phyloP scores from a whole-genome alignment of 2,888 invertebrate species.

The Mimas tiliae region DNA sequence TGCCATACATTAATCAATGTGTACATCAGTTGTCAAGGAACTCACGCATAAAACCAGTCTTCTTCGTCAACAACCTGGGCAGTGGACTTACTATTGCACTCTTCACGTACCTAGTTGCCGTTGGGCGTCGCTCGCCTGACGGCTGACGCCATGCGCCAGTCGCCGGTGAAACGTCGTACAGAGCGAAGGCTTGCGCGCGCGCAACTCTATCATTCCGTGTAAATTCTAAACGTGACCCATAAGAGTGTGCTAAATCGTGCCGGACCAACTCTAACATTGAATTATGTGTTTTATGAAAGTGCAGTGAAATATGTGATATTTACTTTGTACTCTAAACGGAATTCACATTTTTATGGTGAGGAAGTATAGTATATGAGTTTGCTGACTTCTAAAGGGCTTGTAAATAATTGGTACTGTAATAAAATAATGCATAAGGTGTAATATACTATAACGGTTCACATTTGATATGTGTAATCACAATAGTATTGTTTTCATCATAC shows the following conservation, averaged over 20 bases:
- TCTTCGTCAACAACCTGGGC: slow-evolving; percentile 56
- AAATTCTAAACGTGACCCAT: slow-evolving; percentile 61
- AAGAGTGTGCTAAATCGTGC: slow-evolving; percentile 59
- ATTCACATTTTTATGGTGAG: slow-evolving; percentile 73
- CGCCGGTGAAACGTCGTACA: slow-evolving; percentile 60
- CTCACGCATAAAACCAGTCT: slow-evolving; percentile 68
- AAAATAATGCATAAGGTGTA: slow-evolving; percentile 5
- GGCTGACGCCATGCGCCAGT: slow-evolving; percentile 53
- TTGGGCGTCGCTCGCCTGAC: slow-evolving; percentile 37
- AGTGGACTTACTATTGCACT: slow-evolving; percentile 38
- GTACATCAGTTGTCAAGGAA: slow-evolving; percentile 60
- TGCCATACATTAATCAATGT: slow-evolving; percentile 49
- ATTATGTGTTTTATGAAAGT: slow-evolving; percentile 52
- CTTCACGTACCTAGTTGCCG: slow-evolving; percentile 24
- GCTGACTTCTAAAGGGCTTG: slow-evolving; percentile 42
- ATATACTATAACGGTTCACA: not conserved
- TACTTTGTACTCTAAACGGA: slow-evolving; percentile 57
- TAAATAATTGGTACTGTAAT: slow-evolving; percentile 29
- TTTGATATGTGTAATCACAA: slow-evolving; percentile 14
- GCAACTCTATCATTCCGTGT: slow-evolving; percentile 47
- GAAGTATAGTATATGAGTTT: slow-evolving; percentile 49
- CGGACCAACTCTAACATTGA: slow-evolving; percentile 48
- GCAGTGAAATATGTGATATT: slow-evolving; percentile 65
- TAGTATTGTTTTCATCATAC: slow-evolving; percentile 18
- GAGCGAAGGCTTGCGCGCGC: slow-evolving; percentile 57